These are phyloP conservation scores for Schizotus pectinicornis DNA, from an alignment of 2,888 invertebrate species.

Conservation along the genomic window DNA sequence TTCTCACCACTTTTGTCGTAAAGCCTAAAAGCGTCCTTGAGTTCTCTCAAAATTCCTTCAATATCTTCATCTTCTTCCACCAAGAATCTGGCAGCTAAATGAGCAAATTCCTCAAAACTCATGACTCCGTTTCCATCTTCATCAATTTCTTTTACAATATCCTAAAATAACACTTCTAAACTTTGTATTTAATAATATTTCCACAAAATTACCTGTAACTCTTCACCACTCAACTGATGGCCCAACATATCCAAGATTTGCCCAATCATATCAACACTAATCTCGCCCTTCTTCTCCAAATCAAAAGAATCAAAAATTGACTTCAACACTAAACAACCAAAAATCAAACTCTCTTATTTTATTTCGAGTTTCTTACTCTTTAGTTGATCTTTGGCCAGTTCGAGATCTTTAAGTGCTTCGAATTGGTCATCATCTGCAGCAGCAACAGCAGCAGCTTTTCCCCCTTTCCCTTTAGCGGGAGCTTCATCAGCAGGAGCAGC, in stretches of 20 bases:
- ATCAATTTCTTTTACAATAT: constrained; percentile 87
- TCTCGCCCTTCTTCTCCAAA: constrained; percentile 82
- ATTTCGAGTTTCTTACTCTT: constrained; percentile 47
- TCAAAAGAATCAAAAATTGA: constrained; percentile 94
- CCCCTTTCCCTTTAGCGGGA: neutral
- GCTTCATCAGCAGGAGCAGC: neutral
- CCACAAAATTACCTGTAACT: constrained; percentile 65
- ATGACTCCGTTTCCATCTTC: constrained; percentile 84
- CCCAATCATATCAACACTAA: constrained; percentile 82
- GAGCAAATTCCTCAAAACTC: constrained; percentile 88
- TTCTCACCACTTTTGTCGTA: constrained; percentile 87
- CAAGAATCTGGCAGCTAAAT: constrained; percentile 85
- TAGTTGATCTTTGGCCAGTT: constrained; percentile 52
- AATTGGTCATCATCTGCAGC: constrained; percentile 11
- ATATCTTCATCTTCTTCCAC: constrained; percentile 86
- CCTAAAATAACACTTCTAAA: constrained; percentile 52
- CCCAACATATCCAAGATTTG: constrained; percentile 91
- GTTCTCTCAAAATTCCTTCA: constrained; percentile 86
- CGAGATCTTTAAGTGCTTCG: constrained; percentile 40
- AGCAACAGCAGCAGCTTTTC: neutral
- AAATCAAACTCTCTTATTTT: neutral
- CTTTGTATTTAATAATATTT: neutral
- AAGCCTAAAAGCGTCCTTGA: constrained; percentile 94
- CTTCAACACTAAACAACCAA: constrained; percentile 71
- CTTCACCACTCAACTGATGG: constrained; percentile 79